Conservation (phyloP, 37 sponge, comb jelly and placozoan species). For the Dysidea cf. avara region DNA sequence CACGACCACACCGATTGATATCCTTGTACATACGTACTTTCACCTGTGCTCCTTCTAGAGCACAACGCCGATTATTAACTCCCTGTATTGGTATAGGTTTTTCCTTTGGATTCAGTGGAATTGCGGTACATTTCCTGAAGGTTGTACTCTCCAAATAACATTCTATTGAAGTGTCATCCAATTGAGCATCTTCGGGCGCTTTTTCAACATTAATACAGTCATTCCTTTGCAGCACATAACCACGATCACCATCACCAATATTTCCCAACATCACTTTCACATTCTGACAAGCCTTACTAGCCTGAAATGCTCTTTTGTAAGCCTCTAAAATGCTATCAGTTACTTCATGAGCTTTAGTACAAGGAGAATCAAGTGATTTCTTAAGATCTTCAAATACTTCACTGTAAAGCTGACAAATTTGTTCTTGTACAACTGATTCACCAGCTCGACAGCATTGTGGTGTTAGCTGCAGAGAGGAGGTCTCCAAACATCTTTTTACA, state of each 20-base stretch:
- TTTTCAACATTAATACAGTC: background rate
- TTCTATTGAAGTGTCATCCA: background rate
- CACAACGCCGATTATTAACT: constrained; percentile 46
- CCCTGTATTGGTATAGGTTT: constrained; percentile 28
- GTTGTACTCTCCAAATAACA: constrained; percentile 16
- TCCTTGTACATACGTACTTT: constrained; percentile 21
- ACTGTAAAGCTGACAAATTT: no score
- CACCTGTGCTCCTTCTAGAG: constrained; percentile 63
- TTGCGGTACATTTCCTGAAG: constrained; percentile 38
- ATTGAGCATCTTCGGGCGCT: background rate
- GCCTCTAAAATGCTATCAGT: constrained; percentile 36
- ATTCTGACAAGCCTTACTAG: background rate
- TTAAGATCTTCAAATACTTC: no score
- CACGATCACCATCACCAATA: background rate
- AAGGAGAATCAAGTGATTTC: no score
- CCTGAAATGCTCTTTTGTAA: constrained; percentile 30
- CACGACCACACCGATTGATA: constrained; percentile 35
- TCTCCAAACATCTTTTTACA: constrained; percentile 55
- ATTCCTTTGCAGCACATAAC: background rate
- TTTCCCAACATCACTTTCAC: constrained; percentile 1
- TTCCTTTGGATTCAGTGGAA: constrained; percentile 42
- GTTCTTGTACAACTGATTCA: no score
- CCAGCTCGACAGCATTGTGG: background rate
- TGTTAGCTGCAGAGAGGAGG: constrained; percentile 29
- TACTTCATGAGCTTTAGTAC: background rate